A percentile compares a stretch with the other conserved stretches of the same genome.
Conservation (phyloP, 2,113 vertebrate genomes). For the Actinemys pallida region DNA sequence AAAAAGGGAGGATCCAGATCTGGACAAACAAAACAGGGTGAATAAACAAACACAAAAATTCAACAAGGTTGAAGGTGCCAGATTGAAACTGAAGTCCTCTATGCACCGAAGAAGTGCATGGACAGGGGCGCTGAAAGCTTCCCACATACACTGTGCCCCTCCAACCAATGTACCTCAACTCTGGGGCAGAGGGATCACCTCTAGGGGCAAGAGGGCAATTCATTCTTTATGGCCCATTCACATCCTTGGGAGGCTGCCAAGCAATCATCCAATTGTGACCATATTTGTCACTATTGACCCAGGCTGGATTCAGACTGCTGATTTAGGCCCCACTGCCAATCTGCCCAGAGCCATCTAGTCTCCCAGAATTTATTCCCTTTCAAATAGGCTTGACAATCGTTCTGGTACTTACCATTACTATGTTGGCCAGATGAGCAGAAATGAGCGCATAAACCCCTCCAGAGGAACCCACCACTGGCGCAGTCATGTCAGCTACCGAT, state of each 20-base stretch:
- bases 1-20: neutral
- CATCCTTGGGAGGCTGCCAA: neutral
- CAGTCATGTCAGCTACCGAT: constrained; percentile 96
- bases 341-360: neutral
- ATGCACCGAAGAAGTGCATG: neutral
- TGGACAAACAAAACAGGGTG: neutral
- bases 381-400: neutral
- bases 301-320: neutral
- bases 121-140: no score
- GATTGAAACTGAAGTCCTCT: neutral
- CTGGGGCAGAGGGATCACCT: neutral
- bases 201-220: neutral
- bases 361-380: neutral
- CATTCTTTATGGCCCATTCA: neutral
- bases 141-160: neutral
- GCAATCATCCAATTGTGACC: neutral
- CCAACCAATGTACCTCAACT: neutral
- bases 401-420: constrained; percentile 92
- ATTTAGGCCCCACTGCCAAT: neutral
- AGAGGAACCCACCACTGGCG: constrained; percentile 94
- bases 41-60: neutral
- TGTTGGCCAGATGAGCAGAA: constrained; percentile 96
- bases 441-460: constrained; percentile 96
- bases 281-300: neutral
- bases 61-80: neutral